Evolutionary conservation across 2,113 vertebrate genomes (phyloP).

Genomic region (Lampris incognitus): DNA sequence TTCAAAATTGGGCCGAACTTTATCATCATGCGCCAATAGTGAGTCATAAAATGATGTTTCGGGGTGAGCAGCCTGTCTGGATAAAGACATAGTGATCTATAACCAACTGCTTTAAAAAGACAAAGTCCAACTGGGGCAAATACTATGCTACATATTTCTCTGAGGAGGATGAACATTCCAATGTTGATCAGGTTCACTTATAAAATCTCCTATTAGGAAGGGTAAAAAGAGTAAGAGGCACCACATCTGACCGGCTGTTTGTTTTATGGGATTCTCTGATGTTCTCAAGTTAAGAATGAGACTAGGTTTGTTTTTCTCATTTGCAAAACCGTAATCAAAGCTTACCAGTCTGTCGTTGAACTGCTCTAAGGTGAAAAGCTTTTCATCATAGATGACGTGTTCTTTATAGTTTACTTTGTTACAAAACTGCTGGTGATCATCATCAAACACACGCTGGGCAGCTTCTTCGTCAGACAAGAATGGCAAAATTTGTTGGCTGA

Average conservation of each 20-base stretch:
- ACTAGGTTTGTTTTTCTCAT: slow-evolving; percentile 5
- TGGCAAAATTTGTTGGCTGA: slow-evolving; percentile 20
- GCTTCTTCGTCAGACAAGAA: slow-evolving; percentile 18
- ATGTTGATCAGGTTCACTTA: background rate
- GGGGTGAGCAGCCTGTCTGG: background rate
- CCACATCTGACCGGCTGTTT: slow-evolving; percentile 18
- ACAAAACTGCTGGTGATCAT: slow-evolving; percentile 16
- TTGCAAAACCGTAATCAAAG: background rate
- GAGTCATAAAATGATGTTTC: background rate
- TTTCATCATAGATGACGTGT: slow-evolving; percentile 27
- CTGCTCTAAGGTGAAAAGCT: slow-evolving; percentile 8
- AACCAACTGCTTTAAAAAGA: slow-evolving; percentile 1
- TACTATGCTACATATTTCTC: slow-evolving; percentile 29
- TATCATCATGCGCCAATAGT: background rate
- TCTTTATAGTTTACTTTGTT: slow-evolving; percentile 11
- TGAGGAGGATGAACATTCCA: slow-evolving; percentile 21
- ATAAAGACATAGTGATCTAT: background rate
- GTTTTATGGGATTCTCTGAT: slow-evolving; percentile 24
- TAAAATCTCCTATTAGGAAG: slow-evolving; percentile 17
- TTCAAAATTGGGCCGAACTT: background rate
- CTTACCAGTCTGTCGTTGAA: background rate
- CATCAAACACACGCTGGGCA: slow-evolving; percentile 26
- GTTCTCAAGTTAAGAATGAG: slow-evolving; percentile 11
- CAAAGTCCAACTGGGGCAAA: slow-evolving; percentile 23
- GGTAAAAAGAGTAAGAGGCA: slow-evolving; percentile 15